Base-by-base conservation (phyloP, 1,140 invertebrate species). In the Oryctes rhinoceros region DNA sequence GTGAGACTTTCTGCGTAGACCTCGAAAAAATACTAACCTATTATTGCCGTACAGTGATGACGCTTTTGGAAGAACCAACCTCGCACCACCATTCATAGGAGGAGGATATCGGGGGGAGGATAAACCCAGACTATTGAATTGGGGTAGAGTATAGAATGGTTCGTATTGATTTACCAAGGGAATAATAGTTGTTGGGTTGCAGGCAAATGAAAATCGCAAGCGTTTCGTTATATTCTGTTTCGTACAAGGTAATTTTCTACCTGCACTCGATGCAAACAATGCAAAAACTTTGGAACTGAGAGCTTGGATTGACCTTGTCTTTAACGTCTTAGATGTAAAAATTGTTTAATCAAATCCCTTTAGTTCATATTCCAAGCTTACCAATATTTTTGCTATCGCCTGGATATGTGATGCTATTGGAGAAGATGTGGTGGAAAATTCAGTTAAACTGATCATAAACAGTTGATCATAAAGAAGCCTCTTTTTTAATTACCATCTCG, bases 71-170 rank as follows among this genome's bases (percentile, higher is more conserved):
- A 53, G 49, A 15, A 53, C 49, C 49, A 11, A 13, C 9, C 4
- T 15, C 49, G 13, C 13, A 53, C 49, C n/a, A 53, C 20, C 65
- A 30, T 67, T 35, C 20, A 62, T 15, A 62, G 53, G 15, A 18
- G 30, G 65, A 35, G 65, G 13, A 24, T 1, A 67, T 24, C 15
- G n/a, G 15, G 74, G 37, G 13, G 3, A 44, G 39, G 15, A 44
- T 44, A 39, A 76, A 76, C 74, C 74, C 74, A 76, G 74, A 44
- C 74, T 76, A 76, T 76, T 76, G 74, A 76, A 76, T 76, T 76
- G 20, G 74, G 74, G 74, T 76, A 76, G 74, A 24, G 65, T 18
- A 13, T 6, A 7, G 65, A 11, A 24, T 18, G 5, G 65, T 35
- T 39, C 11, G 74, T 76, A 76, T 76, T 76, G 74, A 76, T 76